These are phyloP conservation scores for Apis cerana DNA, from an alignment of 1,140 invertebrate species.

Conservation along the genomic window DNA sequence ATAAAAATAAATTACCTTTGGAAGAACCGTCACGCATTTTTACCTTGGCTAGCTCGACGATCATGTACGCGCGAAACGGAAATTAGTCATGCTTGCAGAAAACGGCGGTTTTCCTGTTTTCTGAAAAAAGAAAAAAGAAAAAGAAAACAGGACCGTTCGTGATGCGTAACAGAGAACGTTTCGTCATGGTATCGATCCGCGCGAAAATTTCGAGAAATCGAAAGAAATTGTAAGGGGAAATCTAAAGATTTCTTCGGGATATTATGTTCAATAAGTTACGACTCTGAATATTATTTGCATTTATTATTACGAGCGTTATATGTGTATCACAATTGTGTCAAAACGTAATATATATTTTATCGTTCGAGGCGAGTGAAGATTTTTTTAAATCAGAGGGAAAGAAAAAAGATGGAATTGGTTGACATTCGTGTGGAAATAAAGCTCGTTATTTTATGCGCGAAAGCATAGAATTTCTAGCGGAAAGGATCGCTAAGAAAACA, in stretches of 20 bases:
- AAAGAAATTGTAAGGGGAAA: neutral
- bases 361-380: neutral
- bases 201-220: neutral
- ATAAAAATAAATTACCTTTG: slow-evolving; percentile 2
- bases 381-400: neutral
- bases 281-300: neutral
- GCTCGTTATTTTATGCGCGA: slow-evolving; percentile 16
- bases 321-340: neutral
- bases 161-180: neutral
- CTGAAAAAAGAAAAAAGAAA: neutral
- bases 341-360: neutral
- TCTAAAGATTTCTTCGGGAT: too few relatives aligned
- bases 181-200: neutral
- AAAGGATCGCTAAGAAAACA: slow-evolving; percentile 36
- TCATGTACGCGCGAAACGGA: neutral
- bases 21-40: neutral
- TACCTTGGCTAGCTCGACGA: neutral
- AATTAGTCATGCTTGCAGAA: slow-evolving; percentile 42
- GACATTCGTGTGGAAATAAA: slow-evolving; percentile 11
- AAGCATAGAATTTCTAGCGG: slow-evolving; percentile 17
- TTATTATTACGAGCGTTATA: neutral
- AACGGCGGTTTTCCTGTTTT: neutral
- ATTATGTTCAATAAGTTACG: neutral
- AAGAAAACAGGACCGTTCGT: slow-evolving; percentile 50
- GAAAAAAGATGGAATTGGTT: neutral